Conservation (phyloP, 2,797 vertebrate species). For the Acrossocheilus wenchowensis region DNA sequence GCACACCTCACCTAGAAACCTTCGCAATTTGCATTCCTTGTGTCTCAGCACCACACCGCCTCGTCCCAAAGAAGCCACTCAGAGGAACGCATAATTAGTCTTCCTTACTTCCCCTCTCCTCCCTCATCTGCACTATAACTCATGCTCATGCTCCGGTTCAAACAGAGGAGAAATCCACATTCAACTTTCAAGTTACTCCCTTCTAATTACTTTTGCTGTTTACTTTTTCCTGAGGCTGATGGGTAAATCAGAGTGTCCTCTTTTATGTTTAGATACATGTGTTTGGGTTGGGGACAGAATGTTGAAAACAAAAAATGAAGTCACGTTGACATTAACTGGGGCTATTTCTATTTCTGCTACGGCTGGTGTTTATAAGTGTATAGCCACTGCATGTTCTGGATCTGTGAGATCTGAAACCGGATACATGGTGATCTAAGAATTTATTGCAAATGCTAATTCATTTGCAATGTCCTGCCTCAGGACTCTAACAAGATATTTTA, state of each 20-base stretch:
- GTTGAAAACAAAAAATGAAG: slow-evolving; percentile 64
- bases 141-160: slow-evolving; percentile 72
- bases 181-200: slow-evolving; percentile 70
- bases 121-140: slow-evolving; percentile 69
- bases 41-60: slow-evolving; percentile 68
- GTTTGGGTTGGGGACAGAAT: slow-evolving; percentile 63
- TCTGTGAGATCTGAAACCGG: slow-evolving; percentile 24
- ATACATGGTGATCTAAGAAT: slow-evolving; percentile 9
- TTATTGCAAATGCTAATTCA: background rate
- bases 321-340: slow-evolving; percentile 55
- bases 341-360: slow-evolving; percentile 15
- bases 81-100: slow-evolving; percentile 72
- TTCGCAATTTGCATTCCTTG: slow-evolving; percentile 73
- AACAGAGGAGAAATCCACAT: slow-evolving; percentile 70
- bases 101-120: slow-evolving; percentile 58
- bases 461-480: slow-evolving; percentile 12
- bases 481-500: background rate
- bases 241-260: slow-evolving; percentile 61
- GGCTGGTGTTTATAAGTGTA: background rate
- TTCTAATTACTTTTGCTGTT: slow-evolving; percentile 73
- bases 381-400: background rate
- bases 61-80: slow-evolving; percentile 70
- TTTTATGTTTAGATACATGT: slow-evolving; percentile 65
- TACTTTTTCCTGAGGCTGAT: slow-evolving; percentile 68
- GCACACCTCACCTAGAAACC: slow-evolving; percentile 73